Percentiles rank a stretch among this genome's conserved stretches.
Conservation (phyloP, 37 sponge, comb jelly and placozoan species). For the Ephydatia muelleri region DNA sequence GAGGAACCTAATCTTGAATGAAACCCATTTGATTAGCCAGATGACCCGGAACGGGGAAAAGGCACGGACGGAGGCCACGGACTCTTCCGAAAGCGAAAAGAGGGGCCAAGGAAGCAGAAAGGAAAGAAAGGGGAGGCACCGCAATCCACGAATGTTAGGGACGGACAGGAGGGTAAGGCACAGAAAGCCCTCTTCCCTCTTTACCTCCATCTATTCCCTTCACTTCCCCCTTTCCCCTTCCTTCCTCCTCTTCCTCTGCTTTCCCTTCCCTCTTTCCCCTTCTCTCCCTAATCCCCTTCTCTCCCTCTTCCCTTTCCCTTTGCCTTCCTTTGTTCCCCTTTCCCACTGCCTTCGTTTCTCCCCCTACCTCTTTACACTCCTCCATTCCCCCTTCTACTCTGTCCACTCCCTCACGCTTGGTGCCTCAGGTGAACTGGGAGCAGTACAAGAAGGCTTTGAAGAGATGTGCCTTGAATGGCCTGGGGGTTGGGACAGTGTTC, state of each 20-base stretch:
- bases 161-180: no score
- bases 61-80: no score
- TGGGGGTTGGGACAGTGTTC: constrained; percentile 49
- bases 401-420: not conserved
- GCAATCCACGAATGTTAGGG: no score
- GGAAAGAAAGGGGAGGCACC: no score
- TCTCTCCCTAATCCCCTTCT: not conserved
- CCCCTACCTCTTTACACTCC: not conserved
- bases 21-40: no score
- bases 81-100: no score
- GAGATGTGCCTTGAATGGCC: constrained; percentile 49
- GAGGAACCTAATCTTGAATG: no score
- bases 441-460: constrained; percentile 71
- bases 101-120: no score
- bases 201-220: not conserved
- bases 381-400: not conserved
- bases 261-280: not conserved
- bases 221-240: not conserved
- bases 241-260: constrained; percentile 2
- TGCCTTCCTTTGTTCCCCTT: not conserved
- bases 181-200: no score
- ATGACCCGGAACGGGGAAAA: no score
- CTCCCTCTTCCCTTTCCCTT: not conserved
- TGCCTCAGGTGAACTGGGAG: constrained; percentile 48
- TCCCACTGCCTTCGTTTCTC: not conserved